A percentile compares a stretch with the other conserved stretches of the same genome.
Evolutionary conservation across 35 echinoderm and acorn worm species (phyloP).

Genomic region (Heliocidaris erythrogramma): DNA sequence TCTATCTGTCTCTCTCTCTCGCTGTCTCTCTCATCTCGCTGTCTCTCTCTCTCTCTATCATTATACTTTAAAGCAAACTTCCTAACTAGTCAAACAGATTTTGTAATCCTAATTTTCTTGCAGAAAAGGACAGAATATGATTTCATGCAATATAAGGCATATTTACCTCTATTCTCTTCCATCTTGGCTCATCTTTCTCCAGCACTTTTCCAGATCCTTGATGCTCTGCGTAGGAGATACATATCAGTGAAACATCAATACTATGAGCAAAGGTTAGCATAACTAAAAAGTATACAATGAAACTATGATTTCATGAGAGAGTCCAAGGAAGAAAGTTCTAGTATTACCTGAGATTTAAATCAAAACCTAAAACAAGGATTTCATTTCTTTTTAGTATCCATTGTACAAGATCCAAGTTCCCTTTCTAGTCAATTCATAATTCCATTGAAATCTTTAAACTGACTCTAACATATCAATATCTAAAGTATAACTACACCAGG

Average conservation of each 20-base stretch:
- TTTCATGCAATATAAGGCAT: neutral
- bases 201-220: constrained; percentile 41
- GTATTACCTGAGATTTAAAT: too few species aligned
- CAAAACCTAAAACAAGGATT: too few species aligned
- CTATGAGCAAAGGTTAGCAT: neutral
- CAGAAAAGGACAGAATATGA: too few species aligned
- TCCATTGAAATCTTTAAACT: neutral
- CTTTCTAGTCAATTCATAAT: neutral
- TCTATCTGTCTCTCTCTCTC: too few species aligned
- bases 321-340: too few species aligned
- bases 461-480: neutral
- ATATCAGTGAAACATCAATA: neutral
- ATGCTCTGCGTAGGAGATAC: neutral
- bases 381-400: neutral
- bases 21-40: too few species aligned
- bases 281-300: too few species aligned
- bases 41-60: too few species aligned
- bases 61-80: too few species aligned
- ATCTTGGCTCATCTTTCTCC: constrained; percentile 79
- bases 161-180: constrained; percentile 82
- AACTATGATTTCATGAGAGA: too few species aligned
- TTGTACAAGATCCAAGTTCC: neutral
- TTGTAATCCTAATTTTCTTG: too few species aligned
- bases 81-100: too few species aligned
- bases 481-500: neutral